Conservation (phyloP, 2,797 vertebrate genomes). For the Prunella strophiata region DNA sequence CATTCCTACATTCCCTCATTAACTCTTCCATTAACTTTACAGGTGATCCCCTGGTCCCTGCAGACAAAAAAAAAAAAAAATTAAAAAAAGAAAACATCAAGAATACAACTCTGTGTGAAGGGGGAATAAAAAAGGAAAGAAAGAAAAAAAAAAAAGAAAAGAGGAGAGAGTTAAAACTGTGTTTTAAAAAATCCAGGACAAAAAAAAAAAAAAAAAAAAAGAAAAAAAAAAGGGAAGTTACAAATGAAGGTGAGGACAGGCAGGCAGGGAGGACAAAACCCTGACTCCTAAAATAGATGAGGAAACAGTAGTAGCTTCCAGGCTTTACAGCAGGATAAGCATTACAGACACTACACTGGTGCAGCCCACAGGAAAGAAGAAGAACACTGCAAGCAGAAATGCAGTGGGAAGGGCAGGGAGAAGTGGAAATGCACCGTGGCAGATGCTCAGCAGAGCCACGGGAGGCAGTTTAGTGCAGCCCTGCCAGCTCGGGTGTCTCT, state of each 20-base stretch:
- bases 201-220: background rate
- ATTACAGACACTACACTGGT: background rate
- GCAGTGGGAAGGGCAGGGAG: background rate
- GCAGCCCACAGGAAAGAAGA: slow-evolving; percentile 10
- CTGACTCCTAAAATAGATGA: slow-evolving; percentile 44
- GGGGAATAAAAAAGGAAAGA: rapidly evolving
- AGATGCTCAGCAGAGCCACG: background rate
- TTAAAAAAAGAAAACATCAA: background rate
- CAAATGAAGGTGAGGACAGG: slow-evolving; percentile 47
- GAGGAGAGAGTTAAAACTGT: rapidly evolving
- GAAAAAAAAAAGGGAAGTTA: background rate
- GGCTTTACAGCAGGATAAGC: slow-evolving; percentile 26
- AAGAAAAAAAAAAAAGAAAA: too few relatives aligned
- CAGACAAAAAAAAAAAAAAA: background rate
- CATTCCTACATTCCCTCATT: slow-evolving; percentile 60
- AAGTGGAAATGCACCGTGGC: background rate
- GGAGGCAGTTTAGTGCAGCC: background rate
- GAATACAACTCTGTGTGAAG: background rate
- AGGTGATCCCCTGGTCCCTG: slow-evolving; percentile 10
- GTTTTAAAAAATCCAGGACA: background rate
- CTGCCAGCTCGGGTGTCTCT: background rate
- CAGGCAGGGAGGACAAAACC: slow-evolving; percentile 43
- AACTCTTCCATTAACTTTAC: slow-evolving; percentile 62
- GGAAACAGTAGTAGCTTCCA: slow-evolving; percentile 56
- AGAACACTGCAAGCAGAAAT: background rate